phyloP scores from a whole-genome alignment of 2,888 invertebrate species.

The Euproctis similis region DNA sequence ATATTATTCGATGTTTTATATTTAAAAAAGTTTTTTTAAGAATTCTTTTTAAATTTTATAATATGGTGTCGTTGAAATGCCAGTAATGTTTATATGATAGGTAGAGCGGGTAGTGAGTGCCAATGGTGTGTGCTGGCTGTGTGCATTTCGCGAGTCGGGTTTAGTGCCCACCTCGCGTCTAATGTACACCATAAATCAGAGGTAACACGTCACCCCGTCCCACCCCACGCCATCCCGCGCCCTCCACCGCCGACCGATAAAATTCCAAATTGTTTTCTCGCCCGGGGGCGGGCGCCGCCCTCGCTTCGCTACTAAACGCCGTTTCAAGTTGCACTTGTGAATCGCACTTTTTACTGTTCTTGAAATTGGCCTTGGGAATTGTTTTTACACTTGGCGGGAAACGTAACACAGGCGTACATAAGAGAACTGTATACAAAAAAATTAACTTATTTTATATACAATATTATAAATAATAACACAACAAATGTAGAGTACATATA shows the following conservation, averaged over 20 bases:
- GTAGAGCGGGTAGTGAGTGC: constrained; percentile 40
- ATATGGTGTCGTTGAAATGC: too few relatives aligned
- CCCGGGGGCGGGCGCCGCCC: constrained; percentile 72
- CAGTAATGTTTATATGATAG: too few relatives aligned
- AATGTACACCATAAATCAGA: constrained; percentile 70
- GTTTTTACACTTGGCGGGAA: too few relatives aligned
- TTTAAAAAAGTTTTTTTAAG: too few relatives aligned
- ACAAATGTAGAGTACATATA: too few relatives aligned
- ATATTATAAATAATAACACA: too few relatives aligned
- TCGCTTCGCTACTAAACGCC: constrained; percentile 74
- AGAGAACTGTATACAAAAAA: too few relatives aligned
- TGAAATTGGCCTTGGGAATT: constrained; percentile 69
- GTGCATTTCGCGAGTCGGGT: constrained; percentile 58
- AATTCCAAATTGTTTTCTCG: constrained; percentile 75
- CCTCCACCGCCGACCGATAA: constrained; percentile 65
- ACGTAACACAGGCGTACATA: too few relatives aligned
- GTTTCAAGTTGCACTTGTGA: constrained; percentile 75
- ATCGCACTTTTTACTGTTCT: constrained; percentile 74
- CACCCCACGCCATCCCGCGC: too few relatives aligned
- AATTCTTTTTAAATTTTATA: too few relatives aligned
- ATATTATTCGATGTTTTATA: too few relatives aligned
- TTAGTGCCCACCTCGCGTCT: constrained; percentile 51
- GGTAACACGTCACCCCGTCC: constrained; percentile 51
- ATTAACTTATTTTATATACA: too few relatives aligned
- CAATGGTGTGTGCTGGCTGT: constrained; percentile 43